Evolutionary conservation across 2,888 invertebrate species (phyloP), one percentile per base, ranked within the genome.

Genomic region (Eupeodes luniger): DNA sequence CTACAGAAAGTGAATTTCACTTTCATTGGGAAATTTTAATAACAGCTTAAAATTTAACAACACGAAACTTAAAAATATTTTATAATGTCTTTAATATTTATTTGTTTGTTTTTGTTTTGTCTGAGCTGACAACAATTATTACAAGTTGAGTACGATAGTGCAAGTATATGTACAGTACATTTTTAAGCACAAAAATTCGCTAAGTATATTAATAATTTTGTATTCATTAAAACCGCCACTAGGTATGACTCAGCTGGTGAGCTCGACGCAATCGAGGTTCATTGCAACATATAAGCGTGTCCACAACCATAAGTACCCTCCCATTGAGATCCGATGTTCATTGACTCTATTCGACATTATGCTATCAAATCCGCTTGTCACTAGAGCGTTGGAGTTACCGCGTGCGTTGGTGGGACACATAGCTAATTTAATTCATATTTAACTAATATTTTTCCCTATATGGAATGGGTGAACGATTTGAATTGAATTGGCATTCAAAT

Each of bases 211-310:
- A 59, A 14, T 14, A 14, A 59, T 59, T 34, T 34, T 34, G 0
- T 47, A 27, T 47, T 27, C 47, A 47, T 47, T 64, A 47, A 47
- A 19, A 64, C 47, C 64, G 40, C 40, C 40, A 40, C 9, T 9
- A 27, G 64, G 64, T 27, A 9, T 64, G 64, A 64, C 64, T 64
- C 64, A 64, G 66, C 27, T 57, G 10, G 2, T 5, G 10, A 67
- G 7, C 40, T 5, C 40, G 10, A 72, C 78, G 67, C 66, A 80
- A 80, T 76, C 55, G 69, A 62, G 70, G 81, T 72, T 85, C 70
- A 85, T 85, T 85, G 81, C 85, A 81, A 72, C 85, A 85, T 70
- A 79, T 34, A 76, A 76, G 59, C 59, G 69, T 75, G 66, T 76
- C 47, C 19, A 47, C 19, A 9, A 76, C 40, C 40, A 5, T 40